Evolutionary conservation across 1,140 invertebrate species (phyloP).

Genomic region (Aphaenogaster floridana): DNA sequence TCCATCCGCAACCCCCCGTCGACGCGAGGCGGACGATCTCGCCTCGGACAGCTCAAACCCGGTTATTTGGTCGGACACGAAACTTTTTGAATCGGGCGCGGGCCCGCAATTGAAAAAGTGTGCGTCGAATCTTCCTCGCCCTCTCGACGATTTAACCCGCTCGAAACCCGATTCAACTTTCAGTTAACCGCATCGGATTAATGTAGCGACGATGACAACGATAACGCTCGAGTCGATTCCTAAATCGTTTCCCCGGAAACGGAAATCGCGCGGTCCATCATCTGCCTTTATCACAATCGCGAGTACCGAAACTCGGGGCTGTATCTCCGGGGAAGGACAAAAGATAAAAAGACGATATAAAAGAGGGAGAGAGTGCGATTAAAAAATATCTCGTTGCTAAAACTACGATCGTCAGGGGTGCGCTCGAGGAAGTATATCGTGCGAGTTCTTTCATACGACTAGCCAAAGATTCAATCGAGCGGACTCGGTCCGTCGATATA

Average conservation of each 20-base stretch:
- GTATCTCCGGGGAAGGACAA: neutral
- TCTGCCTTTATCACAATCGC: conserved; percentile 37
- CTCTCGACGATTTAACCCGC: conserved; percentile 35
- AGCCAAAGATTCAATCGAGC: conserved; percentile 5
- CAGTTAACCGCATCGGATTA: conserved; percentile 1
- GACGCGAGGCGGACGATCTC: conserved; percentile 5
- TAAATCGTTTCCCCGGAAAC: conserved; percentile 24
- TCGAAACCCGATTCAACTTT: conserved; percentile 25
- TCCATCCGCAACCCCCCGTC: neutral
- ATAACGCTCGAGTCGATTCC: neutral
- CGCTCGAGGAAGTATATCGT: neutral
- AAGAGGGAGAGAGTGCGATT: neutral
- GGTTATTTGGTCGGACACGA: conserved; percentile 44
- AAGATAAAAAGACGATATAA: neutral
- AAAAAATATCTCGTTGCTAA: conserved; percentile 12
- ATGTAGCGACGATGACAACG: neutral
- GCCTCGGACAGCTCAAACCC: conserved; percentile 49
- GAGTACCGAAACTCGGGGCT: neutral
- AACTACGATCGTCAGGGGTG: neutral
- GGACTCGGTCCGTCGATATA: neutral
- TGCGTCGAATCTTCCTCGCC: neutral
- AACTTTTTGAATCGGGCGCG: conserved; percentile 56
- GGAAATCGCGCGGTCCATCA: neutral
- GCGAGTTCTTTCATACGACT: conserved; percentile 30
- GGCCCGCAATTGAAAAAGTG: conserved; percentile 39